Evolutionary conservation across 2,888 invertebrate species (phyloP).

Genomic region (Leptopilina drosophilae): DNA sequence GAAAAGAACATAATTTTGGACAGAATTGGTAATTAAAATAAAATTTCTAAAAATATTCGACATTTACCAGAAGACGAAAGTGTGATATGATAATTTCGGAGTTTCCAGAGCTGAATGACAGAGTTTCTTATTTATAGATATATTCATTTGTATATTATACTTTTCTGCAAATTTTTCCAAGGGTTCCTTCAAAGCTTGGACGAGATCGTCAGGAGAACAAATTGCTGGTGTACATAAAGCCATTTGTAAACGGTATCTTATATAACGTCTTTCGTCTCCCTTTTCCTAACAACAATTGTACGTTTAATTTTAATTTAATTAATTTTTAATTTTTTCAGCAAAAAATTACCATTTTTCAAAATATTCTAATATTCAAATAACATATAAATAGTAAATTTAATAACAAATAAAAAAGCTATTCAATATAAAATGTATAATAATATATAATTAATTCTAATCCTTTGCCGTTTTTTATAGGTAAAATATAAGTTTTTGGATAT

Average conservation of each 20-base stretch:
- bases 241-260: constrained; percentile 68
- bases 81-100: constrained; percentile 53
- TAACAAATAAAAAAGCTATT: too few relatives aligned
- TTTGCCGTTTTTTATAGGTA: neutral
- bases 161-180: constrained; percentile 72
- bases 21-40: too few relatives aligned
- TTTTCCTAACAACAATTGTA: constrained; percentile 59
- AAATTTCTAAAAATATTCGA: neutral
- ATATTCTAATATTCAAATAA: too few relatives aligned
- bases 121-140: constrained; percentile 56
- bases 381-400: too few relatives aligned
- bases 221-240: constrained; percentile 82
- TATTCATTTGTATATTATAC: constrained; percentile 57
- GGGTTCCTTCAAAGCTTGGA: constrained; percentile 77
- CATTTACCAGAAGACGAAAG: constrained; percentile 61
- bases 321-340: too few relatives aligned
- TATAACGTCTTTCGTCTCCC: constrained; percentile 63
- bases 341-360: too few relatives aligned
- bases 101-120: constrained; percentile 61
- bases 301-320: neutral
- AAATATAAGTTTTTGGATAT: neutral
- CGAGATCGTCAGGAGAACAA: constrained; percentile 80
- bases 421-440: too few relatives aligned
- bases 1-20: constrained; percentile 1
- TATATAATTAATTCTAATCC: neutral